Evolutionary conservation across 2,888 invertebrate species (phyloP).

Genomic region (Nomada hirtipes): DNA sequence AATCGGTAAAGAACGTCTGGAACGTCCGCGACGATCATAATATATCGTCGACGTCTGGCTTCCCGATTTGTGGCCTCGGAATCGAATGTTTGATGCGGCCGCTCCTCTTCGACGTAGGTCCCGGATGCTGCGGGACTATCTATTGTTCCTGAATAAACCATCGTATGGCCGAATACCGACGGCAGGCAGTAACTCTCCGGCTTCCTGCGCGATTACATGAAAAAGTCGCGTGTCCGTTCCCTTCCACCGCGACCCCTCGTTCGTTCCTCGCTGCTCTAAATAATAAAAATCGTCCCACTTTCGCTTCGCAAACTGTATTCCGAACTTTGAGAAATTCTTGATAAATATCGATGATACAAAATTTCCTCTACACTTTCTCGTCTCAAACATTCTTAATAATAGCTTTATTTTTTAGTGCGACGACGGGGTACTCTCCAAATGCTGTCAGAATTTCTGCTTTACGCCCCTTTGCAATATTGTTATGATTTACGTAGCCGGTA

Average conservation of each 20-base stretch:
- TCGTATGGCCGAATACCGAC: constrained; percentile 74
- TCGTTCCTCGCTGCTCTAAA: neutral
- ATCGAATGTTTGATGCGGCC: constrained; percentile 77
- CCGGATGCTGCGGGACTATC: constrained; percentile 71
- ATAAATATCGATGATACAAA: too few species aligned
- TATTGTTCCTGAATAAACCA: constrained; percentile 81
- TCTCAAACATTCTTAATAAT: too few species aligned
- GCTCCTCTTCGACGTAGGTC: constrained; percentile 76
- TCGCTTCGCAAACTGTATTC: neutral
- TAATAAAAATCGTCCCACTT: constrained; percentile 2
- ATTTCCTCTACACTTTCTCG: too few species aligned
- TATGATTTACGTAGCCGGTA: too few species aligned
- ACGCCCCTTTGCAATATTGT: too few species aligned
- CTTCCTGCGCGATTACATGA: constrained; percentile 69
- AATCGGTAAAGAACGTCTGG: constrained; percentile 67
- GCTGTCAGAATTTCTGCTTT: too few species aligned
- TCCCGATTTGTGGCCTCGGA: constrained; percentile 68
- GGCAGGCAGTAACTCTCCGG: constrained; percentile 70
- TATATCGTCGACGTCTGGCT: constrained; percentile 68
- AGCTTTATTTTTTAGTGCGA: too few species aligned
- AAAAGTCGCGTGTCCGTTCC: constrained; percentile 65
- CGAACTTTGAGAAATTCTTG: neutral
- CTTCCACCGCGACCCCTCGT: constrained; percentile 22
- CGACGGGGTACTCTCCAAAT: too few species aligned
- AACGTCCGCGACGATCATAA: constrained; percentile 66